Evolutionary conservation across 2,888 invertebrate genomes (phyloP), one percentile per base, ranked within the genome.

Genomic region (Tipula lateralis): DNA sequence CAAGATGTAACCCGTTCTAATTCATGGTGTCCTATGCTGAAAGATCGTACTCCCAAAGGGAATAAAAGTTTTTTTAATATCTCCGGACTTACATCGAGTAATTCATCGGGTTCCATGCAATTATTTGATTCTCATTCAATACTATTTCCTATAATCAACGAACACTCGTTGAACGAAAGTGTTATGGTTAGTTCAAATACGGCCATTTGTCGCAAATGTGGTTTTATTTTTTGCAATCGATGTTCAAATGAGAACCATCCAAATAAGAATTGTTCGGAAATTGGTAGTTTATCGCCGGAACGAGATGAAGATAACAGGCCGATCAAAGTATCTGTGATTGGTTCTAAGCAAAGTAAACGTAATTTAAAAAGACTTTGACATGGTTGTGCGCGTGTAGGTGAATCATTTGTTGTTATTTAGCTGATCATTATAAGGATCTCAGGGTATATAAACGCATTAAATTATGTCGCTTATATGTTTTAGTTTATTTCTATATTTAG

Each of bases 331-430:
- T 30, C 82, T 16, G 32, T 82, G 29, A 9, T 32, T n/a, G 82
- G 30, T 29, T 82, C 82, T 5, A 82, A 82, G 16, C 82, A 82
- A 13, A 82, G 82, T 82, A 82, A 32, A 82, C 29, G 32, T 30
- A 82, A 82, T 82, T 30, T 82, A 12, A 82, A 82, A 82, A 29
- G 82, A 16, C 82, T 82, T 82, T 82, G 82, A n/a, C n/a, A n/a
- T 82, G 32, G 24, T 2, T 66, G 24, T 66, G 9, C 12, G 19
- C 24, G 66, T 66, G 36, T 36, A 12, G 12, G 12, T 36, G 3
- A 36, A 36, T 36, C 9, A 9, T 36, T 50, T 50, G 2, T 50
- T 44, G n/a, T 24, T 66, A 66, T 24, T 82, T 82, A 80, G 30
- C 30, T 30, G 82, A 82, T 82, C 82, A 30, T 30, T 82, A 30